A percentile compares a stretch with the other conserved stretches of the same genome.
phyloP scores from a whole-genome alignment of 2,113 vertebrate species.

The Pao palembangensis region DNA sequence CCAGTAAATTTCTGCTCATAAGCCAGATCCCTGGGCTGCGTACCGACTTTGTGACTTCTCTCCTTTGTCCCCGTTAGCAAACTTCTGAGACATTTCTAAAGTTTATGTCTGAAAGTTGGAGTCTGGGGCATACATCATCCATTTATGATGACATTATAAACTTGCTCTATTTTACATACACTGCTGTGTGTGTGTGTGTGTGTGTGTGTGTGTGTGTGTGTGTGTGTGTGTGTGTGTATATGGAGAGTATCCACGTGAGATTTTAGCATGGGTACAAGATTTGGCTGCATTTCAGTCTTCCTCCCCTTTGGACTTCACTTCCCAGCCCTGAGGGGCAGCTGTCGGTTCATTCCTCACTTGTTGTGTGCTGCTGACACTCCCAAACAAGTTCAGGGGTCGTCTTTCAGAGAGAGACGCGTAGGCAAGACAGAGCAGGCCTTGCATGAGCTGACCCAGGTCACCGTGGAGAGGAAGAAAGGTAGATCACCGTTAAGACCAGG shows the following conservation, averaged over 20 bases:
- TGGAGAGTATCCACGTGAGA: too few species aligned
- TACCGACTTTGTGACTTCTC: not conserved
- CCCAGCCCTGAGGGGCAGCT: constrained; percentile 50
- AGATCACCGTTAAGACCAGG: constrained; percentile 39
- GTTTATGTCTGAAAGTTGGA: not conserved
- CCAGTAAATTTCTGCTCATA: constrained; percentile 18
- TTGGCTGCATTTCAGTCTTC: not conserved
- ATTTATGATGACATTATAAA: not conserved
- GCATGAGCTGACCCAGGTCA: constrained; percentile 32
- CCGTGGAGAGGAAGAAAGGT: constrained; percentile 25
- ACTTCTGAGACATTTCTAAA: not conserved
- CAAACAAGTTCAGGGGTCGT: constrained; percentile 33
- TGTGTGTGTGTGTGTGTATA: too few species aligned
- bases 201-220: too few species aligned
- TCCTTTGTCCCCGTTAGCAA: not conserved
- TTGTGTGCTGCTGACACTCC: constrained; percentile 41
- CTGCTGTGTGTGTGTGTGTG: not conserved
- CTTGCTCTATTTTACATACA: not conserved
- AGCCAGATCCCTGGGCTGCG: constrained; percentile 3
- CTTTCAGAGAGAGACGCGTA: constrained; percentile 51
- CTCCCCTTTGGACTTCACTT: constrained; percentile 39
- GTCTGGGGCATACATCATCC: not conserved
- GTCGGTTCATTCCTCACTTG: constrained; percentile 53
- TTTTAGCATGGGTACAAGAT: too few species aligned
- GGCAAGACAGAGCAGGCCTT: constrained; percentile 36